A percentile compares a stretch with the other conserved stretches of the same genome.
These are phyloP conservation scores for Balearica regulorum DNA, from an alignment of 2,797 vertebrate genomes.

Conservation along the genomic window DNA sequence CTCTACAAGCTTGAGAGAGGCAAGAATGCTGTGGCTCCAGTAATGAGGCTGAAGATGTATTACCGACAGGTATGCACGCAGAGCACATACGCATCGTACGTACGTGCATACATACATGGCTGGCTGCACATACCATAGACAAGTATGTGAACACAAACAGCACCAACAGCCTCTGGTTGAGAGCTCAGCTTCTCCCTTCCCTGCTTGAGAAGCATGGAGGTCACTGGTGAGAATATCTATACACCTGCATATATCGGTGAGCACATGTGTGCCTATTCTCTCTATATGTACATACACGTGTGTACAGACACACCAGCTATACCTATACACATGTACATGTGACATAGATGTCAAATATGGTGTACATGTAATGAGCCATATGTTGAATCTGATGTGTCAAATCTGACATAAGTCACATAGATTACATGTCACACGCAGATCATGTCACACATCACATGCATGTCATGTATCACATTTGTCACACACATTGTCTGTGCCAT, in stretches of 20 bases:
- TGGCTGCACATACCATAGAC: accelerated
- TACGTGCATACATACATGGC: accelerated
- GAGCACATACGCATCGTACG: accelerated
- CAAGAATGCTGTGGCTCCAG: not conserved
- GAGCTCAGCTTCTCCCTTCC: not conserved
- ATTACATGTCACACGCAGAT: too few species aligned
- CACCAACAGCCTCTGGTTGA: not conserved
- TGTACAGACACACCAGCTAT: too few species aligned
- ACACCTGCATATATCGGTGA: accelerated
- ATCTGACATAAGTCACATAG: too few species aligned
- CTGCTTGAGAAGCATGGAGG: not conserved
- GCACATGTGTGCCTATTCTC: not conserved
- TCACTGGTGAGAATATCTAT: accelerated
- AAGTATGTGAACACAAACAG: not conserved
- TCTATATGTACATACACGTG: accelerated
- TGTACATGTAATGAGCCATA: not conserved
- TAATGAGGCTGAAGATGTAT: not conserved
- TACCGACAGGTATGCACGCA: accelerated
- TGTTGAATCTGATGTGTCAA: not conserved
- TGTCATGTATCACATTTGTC: not conserved
- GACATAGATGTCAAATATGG: not conserved
- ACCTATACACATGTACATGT: accelerated
- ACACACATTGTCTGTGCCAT: too few species aligned
- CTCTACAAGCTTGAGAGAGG: not conserved
- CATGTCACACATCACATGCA: too few species aligned